Percentiles rank a stretch among this genome's conserved stretches.
Evolutionary conservation across 2,113 vertebrate genomes (phyloP).

Genomic region (Propithecus coquereli): DNA sequence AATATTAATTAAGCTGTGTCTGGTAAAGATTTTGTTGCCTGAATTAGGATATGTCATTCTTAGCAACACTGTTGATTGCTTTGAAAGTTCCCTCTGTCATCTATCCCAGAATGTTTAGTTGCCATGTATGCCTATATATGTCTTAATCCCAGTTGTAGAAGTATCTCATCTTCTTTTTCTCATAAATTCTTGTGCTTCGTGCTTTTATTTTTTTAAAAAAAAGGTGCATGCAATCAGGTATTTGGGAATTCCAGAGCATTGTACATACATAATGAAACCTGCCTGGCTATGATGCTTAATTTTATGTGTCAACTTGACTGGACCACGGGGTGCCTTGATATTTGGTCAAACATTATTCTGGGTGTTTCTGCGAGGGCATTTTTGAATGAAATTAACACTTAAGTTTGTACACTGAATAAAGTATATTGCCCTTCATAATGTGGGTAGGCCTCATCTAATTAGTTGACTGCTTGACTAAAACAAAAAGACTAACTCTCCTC

Average conservation of each 20-base stretch:
- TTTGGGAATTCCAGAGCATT: neutral
- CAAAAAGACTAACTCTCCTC: neutral
- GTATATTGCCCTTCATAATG: neutral
- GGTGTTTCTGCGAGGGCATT: neutral
- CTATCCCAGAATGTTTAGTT: neutral
- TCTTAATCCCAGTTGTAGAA: neutral
- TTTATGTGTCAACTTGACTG: neutral
- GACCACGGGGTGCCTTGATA: neutral
- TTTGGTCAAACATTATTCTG: neutral
- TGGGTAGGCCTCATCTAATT: neutral
- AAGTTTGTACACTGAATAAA: neutral
- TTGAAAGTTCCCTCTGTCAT: neutral
- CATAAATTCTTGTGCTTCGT: neutral
- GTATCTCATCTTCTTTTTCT: neutral
- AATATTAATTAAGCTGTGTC: neutral
- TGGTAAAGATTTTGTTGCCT: neutral
- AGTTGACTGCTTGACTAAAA: neutral
- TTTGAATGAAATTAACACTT: neutral
- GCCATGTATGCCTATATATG: neutral
- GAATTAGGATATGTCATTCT: neutral
- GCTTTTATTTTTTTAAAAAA: neutral
- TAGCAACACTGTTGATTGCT: neutral
- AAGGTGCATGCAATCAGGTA: neutral
- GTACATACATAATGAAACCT: neutral
- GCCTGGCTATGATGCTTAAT: neutral